Conservation (phyloP, 2,888 invertebrate species). For the Tiliacea citrago region DNA sequence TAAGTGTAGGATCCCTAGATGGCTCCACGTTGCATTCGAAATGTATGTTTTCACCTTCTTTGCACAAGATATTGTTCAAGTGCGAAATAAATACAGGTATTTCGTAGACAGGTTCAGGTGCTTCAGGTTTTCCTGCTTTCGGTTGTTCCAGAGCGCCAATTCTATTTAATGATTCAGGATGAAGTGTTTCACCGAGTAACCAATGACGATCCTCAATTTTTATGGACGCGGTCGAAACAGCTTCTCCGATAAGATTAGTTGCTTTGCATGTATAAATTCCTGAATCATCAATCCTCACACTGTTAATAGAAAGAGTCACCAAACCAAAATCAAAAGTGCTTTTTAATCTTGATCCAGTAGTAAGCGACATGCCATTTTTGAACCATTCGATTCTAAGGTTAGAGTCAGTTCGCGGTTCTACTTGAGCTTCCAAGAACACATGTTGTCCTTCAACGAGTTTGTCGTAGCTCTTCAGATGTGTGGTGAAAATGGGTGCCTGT, state of each 20-base stretch:
- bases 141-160: conserved; percentile 97
- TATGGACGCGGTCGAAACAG: conserved; percentile 97
- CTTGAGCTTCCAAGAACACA: conserved; percentile 96
- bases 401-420: conserved; percentile 97
- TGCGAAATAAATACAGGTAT: conserved; percentile 97
- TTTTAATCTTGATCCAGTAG: conserved; percentile 96
- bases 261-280: conserved; percentile 99
- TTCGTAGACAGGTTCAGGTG: conserved; percentile 95
- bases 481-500: conserved; percentile 98
- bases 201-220: conserved; percentile 97
- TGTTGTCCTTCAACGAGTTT: conserved; percentile 96
- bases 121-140: conserved; percentile 92
- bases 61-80: conserved; percentile 96
- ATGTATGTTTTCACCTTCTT: conserved; percentile 96
- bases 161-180: conserved; percentile 96
- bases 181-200: conserved; percentile 96
- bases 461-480: conserved; percentile 96
- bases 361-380: conserved; percentile 96
- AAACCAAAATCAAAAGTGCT: conserved; percentile 99
- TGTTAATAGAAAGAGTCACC: conserved; percentile 97
- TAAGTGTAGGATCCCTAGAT: conserved; percentile 96
- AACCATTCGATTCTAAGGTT: conserved; percentile 97
- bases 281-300: conserved; percentile 96
- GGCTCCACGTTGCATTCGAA: conserved; percentile 98
- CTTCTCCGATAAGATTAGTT: conserved; percentile 97